These are phyloP conservation scores for Caenorhabditis parvicauda DNA, from an alignment of 2,888 invertebrate genomes.

Conservation along the genomic window DNA sequence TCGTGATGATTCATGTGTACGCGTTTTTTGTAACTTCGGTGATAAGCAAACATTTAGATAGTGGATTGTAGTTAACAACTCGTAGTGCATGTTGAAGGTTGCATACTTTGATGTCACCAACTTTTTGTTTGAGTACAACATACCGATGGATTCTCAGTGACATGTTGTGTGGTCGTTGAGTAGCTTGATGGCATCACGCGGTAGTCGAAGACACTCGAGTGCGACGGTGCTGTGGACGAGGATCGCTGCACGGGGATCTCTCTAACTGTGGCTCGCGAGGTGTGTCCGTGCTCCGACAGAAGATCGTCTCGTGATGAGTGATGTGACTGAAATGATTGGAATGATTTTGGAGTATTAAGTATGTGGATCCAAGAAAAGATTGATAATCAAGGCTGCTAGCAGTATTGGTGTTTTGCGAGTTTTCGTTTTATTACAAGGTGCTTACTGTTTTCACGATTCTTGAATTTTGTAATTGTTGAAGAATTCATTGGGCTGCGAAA, in stretches of 20 bases:
- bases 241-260: slow-evolving; percentile 60
- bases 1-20: too few species aligned
- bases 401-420: background rate
- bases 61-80: too few species aligned
- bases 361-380: background rate
- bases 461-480: too few species aligned
- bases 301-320: slow-evolving; percentile 54
- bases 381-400: background rate
- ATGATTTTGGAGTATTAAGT: background rate
- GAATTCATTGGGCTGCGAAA: too few species aligned
- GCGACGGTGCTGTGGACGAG: slow-evolving; percentile 46
- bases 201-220: slow-evolving; percentile 39
- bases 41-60: too few species aligned
- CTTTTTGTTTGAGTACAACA: too few species aligned
- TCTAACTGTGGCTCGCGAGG: slow-evolving; percentile 54
- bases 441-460: too few species aligned
- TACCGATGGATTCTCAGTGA: slow-evolving; percentile 27
- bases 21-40: too few species aligned
- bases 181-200: slow-evolving; percentile 41
- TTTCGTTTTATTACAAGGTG: too few species aligned
- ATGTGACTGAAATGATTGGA: slow-evolving; percentile 25
- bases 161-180: slow-evolving; percentile 20
- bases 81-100: too few species aligned
- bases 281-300: slow-evolving; percentile 46
- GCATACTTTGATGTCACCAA: too few species aligned